Conservation (phyloP, 2,113 vertebrate species). For the Aphyosemion australe region DNA sequence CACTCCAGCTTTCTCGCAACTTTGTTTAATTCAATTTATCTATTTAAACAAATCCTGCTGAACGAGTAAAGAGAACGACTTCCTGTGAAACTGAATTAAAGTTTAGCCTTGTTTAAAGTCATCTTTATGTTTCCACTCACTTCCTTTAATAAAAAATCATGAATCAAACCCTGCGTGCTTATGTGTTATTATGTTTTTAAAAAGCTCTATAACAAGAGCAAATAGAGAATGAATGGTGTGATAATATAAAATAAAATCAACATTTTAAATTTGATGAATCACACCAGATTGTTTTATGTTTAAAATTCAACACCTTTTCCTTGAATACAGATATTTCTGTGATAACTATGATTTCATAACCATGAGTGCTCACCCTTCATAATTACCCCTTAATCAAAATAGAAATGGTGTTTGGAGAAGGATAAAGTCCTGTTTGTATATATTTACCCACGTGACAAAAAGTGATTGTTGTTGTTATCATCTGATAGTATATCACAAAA, state of each 20-base stretch:
- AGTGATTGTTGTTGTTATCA: slow-evolving; percentile 58
- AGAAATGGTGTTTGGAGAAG: slow-evolving; percentile 26
- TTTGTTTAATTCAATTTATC: slow-evolving; percentile 17
- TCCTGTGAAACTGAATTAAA: no score
- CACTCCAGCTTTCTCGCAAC: slow-evolving; percentile 39
- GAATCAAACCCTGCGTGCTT: not conserved
- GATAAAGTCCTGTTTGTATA: slow-evolving; percentile 44
- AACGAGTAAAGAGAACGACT: not conserved
- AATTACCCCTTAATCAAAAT: slow-evolving; percentile 41
- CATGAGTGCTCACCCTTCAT: slow-evolving; percentile 8
- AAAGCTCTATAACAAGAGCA: not conserved
- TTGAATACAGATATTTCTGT: not conserved
- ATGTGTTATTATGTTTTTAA: not conserved
- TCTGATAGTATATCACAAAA: slow-evolving; percentile 60
- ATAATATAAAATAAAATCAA: not conserved
- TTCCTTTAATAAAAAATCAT: not conserved
- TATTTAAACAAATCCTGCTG: slow-evolving; percentile 5
- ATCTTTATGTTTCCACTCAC: not conserved
- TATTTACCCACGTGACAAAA: slow-evolving; percentile 52
- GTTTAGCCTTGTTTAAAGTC: slow-evolving; percentile 1
- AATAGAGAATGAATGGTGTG: not conserved
- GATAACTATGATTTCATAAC: slow-evolving; percentile 7
- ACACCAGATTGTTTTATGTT: not conserved
- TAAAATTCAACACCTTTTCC: not conserved
- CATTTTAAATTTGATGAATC: not conserved